These are phyloP conservation scores for Pedetes capensis DNA, from an alignment of 2,113 vertebrate genomes.

Conservation along the genomic window DNA sequence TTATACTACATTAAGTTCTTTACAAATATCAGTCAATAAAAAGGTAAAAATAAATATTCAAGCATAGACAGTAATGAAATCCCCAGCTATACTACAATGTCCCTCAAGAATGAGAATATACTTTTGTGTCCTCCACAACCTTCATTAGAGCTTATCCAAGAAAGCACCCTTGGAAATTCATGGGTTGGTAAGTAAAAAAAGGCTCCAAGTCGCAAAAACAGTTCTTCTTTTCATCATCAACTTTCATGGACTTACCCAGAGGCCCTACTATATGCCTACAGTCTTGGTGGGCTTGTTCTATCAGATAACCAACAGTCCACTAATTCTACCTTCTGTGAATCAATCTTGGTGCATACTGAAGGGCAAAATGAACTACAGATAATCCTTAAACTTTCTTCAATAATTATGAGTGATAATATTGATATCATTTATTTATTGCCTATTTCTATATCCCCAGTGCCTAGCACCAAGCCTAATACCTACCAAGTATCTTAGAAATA, in stretches of 20 bases:
- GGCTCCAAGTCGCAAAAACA: neutral
- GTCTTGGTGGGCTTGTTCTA: neutral
- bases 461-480: neutral
- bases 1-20: neutral
- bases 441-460: neutral
- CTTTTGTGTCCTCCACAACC: neutral
- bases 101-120: neutral
- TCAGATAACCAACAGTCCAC: neutral
- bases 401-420: neutral
- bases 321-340: neutral
- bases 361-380: neutral
- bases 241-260: neutral
- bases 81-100: neutral
- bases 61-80: neutral
- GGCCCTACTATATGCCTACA: neutral
- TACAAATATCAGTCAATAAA: constrained; percentile 17
- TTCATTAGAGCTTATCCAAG: neutral
- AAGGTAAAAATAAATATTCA: constrained; percentile 22
- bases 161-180: neutral
- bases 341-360: neutral
- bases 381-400: neutral
- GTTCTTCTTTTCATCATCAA: neutral
- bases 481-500: neutral
- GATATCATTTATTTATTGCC: neutral
- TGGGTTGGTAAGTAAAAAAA: neutral